Conservation (phyloP, 1,140 invertebrate species). For the Streblospio benedicti region DNA sequence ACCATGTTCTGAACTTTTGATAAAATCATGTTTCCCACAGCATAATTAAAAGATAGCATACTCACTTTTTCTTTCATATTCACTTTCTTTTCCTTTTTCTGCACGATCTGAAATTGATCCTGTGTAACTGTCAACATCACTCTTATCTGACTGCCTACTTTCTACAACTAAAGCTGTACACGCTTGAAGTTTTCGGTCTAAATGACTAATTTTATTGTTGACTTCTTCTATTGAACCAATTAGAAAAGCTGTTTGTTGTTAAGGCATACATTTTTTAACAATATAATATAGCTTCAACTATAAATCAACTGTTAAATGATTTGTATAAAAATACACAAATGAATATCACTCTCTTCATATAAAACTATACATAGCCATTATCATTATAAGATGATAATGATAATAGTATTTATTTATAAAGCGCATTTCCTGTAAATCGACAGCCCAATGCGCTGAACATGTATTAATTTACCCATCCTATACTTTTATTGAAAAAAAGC, state of each 20-base stretch:
- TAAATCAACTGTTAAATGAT: slow-evolving; percentile 6
- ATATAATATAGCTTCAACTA: not conserved
- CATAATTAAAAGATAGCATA: too few relatives aligned
- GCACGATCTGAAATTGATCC: too few relatives aligned
- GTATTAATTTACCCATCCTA: too few relatives aligned
- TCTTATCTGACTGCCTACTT: slow-evolving; percentile 29
- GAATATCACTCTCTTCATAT: not conserved
- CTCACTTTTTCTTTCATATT: too few relatives aligned
- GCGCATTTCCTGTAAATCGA: too few relatives aligned
- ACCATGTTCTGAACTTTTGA: too few relatives aligned
- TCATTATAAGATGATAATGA: not conserved
- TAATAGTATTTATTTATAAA: too few relatives aligned
- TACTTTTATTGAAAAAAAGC: too few relatives aligned
- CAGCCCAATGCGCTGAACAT: too few relatives aligned
- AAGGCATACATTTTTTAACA: not conserved
- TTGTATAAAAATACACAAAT: not conserved
- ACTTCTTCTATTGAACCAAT: slow-evolving; percentile 43
- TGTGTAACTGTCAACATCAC: too few relatives aligned
- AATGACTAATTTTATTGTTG: slow-evolving; percentile 35
- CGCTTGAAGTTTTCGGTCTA: slow-evolving; percentile 35
- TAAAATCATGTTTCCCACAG: too few relatives aligned
- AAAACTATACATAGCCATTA: not conserved
- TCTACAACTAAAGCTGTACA: slow-evolving; percentile 38
- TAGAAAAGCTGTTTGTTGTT: slow-evolving; percentile 33
- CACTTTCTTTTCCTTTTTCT: too few relatives aligned